Percentiles rank a stretch among this genome's conserved stretches.
Conservation (phyloP, 2,113 vertebrate genomes). For the Siphamia tubifer region DNA sequence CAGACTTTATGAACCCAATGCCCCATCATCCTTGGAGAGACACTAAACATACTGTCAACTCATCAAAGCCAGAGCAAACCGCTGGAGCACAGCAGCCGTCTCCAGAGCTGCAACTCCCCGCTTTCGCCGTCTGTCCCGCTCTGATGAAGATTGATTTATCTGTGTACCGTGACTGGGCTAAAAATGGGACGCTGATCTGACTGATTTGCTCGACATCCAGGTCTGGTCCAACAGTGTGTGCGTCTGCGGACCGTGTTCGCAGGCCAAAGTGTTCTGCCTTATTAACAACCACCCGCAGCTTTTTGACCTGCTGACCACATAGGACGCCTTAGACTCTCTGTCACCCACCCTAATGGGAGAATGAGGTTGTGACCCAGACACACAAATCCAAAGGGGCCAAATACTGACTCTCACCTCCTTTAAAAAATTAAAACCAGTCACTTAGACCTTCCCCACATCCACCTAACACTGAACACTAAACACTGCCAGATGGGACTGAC, state of each 20-base stretch:
- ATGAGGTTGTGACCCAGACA: slow-evolving; percentile 27
- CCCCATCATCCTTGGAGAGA: slow-evolving; percentile 27
- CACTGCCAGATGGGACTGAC: too few relatives aligned
- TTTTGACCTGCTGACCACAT: slow-evolving; percentile 34
- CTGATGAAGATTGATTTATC: slow-evolving; percentile 55
- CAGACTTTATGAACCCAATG: slow-evolving; percentile 59
- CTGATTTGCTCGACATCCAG: slow-evolving; percentile 17
- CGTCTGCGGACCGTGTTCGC: background rate
- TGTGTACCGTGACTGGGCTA: slow-evolving; percentile 22
- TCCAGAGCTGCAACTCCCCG: slow-evolving; percentile 19
- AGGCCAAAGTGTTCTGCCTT: slow-evolving; percentile 6
- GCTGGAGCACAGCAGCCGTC: slow-evolving; percentile 7
- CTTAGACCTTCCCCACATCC: background rate
- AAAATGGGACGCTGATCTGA: slow-evolving; percentile 18
- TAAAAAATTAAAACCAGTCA: background rate
- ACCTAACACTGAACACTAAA: too few relatives aligned
- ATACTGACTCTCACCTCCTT: background rate
- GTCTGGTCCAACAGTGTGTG: background rate
- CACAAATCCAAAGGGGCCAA: background rate
- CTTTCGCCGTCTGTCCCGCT: slow-evolving; percentile 2
- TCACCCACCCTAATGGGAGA: slow-evolving; percentile 4
- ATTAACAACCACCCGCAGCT: background rate
- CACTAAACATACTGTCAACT: slow-evolving; percentile 53
- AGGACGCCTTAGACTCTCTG: background rate
- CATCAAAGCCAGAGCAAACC: slow-evolving; percentile 38